Evolutionary conservation across 2,888 invertebrate species (phyloP).

Genomic region (Hemaris fuciformis): DNA sequence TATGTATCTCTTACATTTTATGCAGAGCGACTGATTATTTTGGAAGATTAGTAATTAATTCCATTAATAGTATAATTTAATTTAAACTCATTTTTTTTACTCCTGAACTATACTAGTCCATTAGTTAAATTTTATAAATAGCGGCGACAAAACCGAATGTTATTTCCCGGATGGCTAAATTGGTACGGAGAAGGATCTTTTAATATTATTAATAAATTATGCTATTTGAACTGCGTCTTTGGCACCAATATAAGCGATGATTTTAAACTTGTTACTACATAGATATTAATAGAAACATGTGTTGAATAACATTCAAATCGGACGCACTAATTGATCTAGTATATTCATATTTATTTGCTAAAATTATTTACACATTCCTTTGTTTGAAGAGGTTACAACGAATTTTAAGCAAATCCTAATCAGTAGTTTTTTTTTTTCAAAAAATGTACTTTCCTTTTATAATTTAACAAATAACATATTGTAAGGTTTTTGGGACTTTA

Average conservation of each 20-base stretch:
- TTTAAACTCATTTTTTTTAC: no score
- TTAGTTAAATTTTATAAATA: background rate
- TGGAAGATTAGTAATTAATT: no score
- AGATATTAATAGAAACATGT: background rate
- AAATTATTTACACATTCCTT: background rate
- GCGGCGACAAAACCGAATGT: background rate
- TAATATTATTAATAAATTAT: background rate
- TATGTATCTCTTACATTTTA: no score
- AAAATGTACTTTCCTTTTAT: no score
- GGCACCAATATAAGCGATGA: background rate
- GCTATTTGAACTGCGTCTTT: conserved; percentile 1
- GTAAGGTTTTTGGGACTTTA: no score
- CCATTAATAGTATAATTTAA: no score
- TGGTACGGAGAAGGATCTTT: background rate
- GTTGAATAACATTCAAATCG: background rate
- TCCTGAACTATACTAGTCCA: background rate
- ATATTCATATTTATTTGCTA: background rate
- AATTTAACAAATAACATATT: no score
- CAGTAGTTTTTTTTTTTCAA: background rate
- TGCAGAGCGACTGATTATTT: no score
- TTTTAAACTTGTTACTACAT: background rate
- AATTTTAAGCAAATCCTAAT: background rate
- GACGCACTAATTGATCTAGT: background rate
- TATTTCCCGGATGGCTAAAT: background rate
- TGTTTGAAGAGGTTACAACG: background rate